Evolutionary conservation across 2,888 invertebrate species (phyloP), one percentile per base, ranked within the genome.

Genomic region (Tridacna gigas): DNA sequence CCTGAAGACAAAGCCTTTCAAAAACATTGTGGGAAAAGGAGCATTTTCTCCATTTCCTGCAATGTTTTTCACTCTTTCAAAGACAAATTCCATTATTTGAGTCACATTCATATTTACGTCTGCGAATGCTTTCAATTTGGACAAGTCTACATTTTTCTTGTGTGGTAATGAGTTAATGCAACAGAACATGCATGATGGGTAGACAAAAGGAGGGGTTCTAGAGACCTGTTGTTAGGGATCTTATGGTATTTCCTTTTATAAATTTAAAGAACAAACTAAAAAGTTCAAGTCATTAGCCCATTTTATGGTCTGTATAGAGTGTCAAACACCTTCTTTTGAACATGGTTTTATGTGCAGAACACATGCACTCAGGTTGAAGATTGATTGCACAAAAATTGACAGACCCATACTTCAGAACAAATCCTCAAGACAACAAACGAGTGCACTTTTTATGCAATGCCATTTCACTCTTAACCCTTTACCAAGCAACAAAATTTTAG

Each of bases 391-490:
- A 71, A 47, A 22, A 48, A 47, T 47, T 71, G 71, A 71, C 51
- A 71, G 71, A 9, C 25, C 22, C 4, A 47, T 47, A 71, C 71
- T 51, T 51, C 22, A 71, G n/a, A 71, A 71, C 71, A 48, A 51
- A 45, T 51, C n/a, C 13, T 2, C 15, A 12, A n/a, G n/a, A 71
- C 71, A 71, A 71, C n/a, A 48, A 51, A 48, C 25, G 25, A 71
- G 71, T 71, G 71, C 71, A 71, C 25, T 22, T 71, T 71, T 71
- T 71, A 71, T 71, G 71, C 48, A 71, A 26, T 25, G 51, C 47
- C 22, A 7, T 26, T 71, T 71, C 37, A 37, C 37, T 7, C 37
- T 4, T 37, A 37, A 37, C 7, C 7, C 37, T 37, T 37, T 37
- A 37, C 37, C 7, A 37, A 4, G 7, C 37, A 37, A 4, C 37